Percentiles rank a stretch among this genome's conserved stretches.
Evolutionary conservation across 1,140 invertebrate species (phyloP).

Genomic region (Orius insidiosus): DNA sequence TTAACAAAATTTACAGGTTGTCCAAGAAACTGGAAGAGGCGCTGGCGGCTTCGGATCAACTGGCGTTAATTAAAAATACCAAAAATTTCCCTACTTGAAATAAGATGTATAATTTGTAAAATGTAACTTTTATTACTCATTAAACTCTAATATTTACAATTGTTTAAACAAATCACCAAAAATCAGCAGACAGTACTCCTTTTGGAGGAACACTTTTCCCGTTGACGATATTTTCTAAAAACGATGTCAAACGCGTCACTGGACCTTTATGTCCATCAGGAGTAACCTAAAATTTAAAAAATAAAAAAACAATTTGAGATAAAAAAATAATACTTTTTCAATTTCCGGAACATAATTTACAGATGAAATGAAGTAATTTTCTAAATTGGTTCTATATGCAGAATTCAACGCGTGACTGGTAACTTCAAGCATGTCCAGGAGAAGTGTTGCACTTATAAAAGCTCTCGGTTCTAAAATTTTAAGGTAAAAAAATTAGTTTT

Average conservation of each 20-base stretch:
- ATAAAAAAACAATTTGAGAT: not conserved
- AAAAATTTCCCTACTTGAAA: slow-evolving; percentile 11
- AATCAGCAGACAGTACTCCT: slow-evolving; percentile 42
- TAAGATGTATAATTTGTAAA: too few species aligned
- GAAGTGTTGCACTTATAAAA: slow-evolving; percentile 60
- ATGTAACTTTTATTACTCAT: not conserved
- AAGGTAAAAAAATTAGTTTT: too few species aligned
- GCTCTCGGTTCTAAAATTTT: slow-evolving; percentile 42
- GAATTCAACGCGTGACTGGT: slow-evolving; percentile 46
- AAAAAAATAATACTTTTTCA: slow-evolving; percentile 26
- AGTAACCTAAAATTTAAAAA: slow-evolving; percentile 18
- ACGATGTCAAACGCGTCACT: slow-evolving; percentile 52
- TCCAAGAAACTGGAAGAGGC: slow-evolving; percentile 58
- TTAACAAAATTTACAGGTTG: slow-evolving; percentile 25
- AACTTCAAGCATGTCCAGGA: slow-evolving; percentile 62
- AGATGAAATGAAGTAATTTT: slow-evolving; percentile 51
- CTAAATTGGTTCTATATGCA: slow-evolving; percentile 55
- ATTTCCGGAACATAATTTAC: slow-evolving; percentile 45
- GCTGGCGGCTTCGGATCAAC: slow-evolving; percentile 76
- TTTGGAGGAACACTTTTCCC: slow-evolving; percentile 41
- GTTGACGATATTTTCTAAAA: slow-evolving; percentile 46
- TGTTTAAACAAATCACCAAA: slow-evolving; percentile 39
- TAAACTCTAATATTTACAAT: not conserved
- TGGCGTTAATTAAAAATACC: slow-evolving; percentile 39
- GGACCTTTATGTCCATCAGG: slow-evolving; percentile 45